Evolutionary conservation across 2,113 vertebrate species (phyloP).

Genomic region (Nibea coibor): DNA sequence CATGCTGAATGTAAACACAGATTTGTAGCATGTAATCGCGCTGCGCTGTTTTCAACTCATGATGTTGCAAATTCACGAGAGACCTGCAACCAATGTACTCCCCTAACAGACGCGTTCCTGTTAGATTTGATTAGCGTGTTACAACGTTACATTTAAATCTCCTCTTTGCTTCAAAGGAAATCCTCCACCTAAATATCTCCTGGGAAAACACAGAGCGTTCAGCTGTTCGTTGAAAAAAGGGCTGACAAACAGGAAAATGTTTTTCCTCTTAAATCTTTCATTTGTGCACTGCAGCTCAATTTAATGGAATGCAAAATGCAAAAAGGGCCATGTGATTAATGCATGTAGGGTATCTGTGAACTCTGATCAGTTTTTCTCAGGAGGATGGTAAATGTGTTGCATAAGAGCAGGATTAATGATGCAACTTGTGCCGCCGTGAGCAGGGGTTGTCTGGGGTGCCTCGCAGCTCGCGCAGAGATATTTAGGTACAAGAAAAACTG

Average conservation of each 20-base stretch:
- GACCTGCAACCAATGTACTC: slow-evolving; percentile 25
- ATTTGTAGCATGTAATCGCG: neutral
- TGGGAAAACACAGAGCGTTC: slow-evolving; percentile 18
- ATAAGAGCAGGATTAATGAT: slow-evolving; percentile 62
- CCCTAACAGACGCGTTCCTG: neutral
- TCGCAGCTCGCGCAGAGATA: neutral
- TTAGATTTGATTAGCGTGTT: slow-evolving; percentile 30
- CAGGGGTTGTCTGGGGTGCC: slow-evolving; percentile 22
- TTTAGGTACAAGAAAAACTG: slow-evolving; percentile 14
- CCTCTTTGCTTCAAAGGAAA: slow-evolving; percentile 44
- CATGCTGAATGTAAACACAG: neutral
- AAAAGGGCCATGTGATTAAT: slow-evolving; percentile 51
- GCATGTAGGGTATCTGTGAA: slow-evolving; percentile 21
- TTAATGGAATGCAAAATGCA: slow-evolving; percentile 49
- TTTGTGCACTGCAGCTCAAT: slow-evolving; percentile 28
- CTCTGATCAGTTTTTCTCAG: slow-evolving; percentile 7
- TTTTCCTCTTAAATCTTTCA: slow-evolving; percentile 42
- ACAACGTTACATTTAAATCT: slow-evolving; percentile 16
- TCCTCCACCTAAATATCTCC: neutral
- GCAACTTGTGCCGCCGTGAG: slow-evolving; percentile 25
- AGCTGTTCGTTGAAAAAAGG: slow-evolving; percentile 24
- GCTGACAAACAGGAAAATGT: slow-evolving; percentile 48
- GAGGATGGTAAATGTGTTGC: slow-evolving; percentile 37
- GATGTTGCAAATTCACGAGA: slow-evolving; percentile 15
- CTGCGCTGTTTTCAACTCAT: neutral